Evolutionary conservation across 2,113 vertebrate species (phyloP).

Genomic region (Dendropsophus ebraccatus): DNA sequence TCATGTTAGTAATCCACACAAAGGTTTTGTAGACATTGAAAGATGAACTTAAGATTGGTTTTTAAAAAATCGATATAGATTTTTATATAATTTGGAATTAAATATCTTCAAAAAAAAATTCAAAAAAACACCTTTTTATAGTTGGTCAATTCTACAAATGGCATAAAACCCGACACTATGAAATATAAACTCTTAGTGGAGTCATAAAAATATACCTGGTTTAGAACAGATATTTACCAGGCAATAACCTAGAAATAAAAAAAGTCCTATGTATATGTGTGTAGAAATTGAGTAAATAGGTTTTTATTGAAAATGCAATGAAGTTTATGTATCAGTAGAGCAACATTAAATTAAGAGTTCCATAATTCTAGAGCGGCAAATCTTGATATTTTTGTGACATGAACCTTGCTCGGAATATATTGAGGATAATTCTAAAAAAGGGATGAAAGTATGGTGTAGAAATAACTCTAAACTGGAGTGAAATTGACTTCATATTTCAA

Average conservation of each 20-base stretch:
- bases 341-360: background rate
- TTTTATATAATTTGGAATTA: background rate
- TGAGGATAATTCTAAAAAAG: background rate
- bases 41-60: no score
- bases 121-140: background rate
- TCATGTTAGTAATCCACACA: background rate
- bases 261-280: background rate
- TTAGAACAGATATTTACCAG: background rate
- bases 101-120: background rate
- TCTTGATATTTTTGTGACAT: constrained; percentile 1
- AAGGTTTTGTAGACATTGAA: background rate
- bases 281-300: background rate
- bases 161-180: background rate
- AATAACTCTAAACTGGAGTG: no score
- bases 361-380: background rate
- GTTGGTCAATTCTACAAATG: background rate
- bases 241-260: background rate
- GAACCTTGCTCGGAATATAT: background rate
- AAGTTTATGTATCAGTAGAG: background rate
- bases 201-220: background rate
- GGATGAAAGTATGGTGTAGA: background rate
- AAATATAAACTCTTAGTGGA: background rate
- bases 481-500: no score
- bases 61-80: no score
- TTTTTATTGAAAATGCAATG: background rate